Percentiles rank a stretch among this genome's conserved stretches.
Conservation (phyloP, 23 tunicate species). For the Aplidium turbinatum region DNA sequence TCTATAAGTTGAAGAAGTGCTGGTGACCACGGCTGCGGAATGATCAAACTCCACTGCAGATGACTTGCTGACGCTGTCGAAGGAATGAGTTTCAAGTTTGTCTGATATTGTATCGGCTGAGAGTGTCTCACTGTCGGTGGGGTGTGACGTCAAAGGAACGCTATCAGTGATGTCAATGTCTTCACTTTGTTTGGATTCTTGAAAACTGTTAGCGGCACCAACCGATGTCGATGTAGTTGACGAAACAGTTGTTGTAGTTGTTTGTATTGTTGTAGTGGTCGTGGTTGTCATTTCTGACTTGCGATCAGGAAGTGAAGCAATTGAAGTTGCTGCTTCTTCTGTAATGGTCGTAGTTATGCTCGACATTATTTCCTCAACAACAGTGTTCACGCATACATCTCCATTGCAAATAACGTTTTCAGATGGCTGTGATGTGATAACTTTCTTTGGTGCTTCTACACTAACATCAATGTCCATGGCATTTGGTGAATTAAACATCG, state of each 20-base stretch:
- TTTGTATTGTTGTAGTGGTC: background rate
- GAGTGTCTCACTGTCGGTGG: too few species aligned
- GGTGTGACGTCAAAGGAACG: too few species aligned
- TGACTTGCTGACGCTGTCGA: background rate
- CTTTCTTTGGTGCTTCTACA: too few species aligned
- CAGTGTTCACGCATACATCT: background rate
- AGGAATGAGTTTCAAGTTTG: too few species aligned
- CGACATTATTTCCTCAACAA: background rate
- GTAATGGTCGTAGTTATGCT: conserved; percentile 10
- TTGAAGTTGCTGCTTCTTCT: background rate
- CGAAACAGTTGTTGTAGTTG: conserved; percentile 16
- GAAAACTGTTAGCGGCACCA: too few species aligned
- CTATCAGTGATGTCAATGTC: too few species aligned
- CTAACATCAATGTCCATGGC: too few species aligned
- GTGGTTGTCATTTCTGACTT: background rate
- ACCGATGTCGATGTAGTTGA: conserved; percentile 4
- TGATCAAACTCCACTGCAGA: conserved; percentile 21
- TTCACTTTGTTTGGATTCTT: too few species aligned
- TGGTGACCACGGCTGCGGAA: background rate
- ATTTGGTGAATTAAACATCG: too few species aligned
- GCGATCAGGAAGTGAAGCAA: background rate
- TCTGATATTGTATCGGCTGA: too few species aligned
- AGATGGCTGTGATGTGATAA: background rate
- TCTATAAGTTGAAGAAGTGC: background rate
- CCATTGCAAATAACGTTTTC: background rate